Base-by-base conservation (phyloP, 2,113 vertebrate genomes). In the Apodemus sylvaticus region DNA sequence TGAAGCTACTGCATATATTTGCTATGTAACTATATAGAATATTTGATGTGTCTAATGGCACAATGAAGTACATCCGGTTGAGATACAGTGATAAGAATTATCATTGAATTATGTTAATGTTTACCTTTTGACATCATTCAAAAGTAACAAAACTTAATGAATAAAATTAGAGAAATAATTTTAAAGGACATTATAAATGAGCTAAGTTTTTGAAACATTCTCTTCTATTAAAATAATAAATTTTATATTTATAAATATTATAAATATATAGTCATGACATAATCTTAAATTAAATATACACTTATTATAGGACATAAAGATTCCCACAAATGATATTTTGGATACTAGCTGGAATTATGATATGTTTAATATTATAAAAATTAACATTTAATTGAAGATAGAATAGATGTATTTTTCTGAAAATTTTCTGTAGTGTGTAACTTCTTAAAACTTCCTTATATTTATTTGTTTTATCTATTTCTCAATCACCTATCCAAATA, bases 371-470 rank as follows among this genome's bases (percentile, higher is more conserved):
- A 51, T 60, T 17, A 90, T 13, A 86, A 29, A 77, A 73, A 71
- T 88, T 86, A 13, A 13, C 87, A 68, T 51, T 86, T 19, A 66
- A 92, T 94, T 96, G 31, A 91, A 82, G 53, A 91, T 82, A 73
- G 1, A 68, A 91, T 60, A 82, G 3, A 79, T 82, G 85, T 81
- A 68, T 58, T 73, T 90, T 89, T 78, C 9, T 79, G 62, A 92
- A n/a, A 90, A 26, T 58, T 66, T 73, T 76, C 4, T 4, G 45
- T 70, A 88, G 88, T 55, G 1, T 55, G 77, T 77, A 22, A 48
- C 55, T 76, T 90, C 74, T 24, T 90, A 0, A 76, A 92, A 51
- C 1, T 79, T 90, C 51, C 88, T 10, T 51, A 16, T 45, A 31
- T 51, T 24, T 73, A 55, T 60, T 77, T 71, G 70, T 78, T 82